phyloP scores from a whole-genome alignment of 2,797 vertebrate species.

The Characodon lateralis region DNA sequence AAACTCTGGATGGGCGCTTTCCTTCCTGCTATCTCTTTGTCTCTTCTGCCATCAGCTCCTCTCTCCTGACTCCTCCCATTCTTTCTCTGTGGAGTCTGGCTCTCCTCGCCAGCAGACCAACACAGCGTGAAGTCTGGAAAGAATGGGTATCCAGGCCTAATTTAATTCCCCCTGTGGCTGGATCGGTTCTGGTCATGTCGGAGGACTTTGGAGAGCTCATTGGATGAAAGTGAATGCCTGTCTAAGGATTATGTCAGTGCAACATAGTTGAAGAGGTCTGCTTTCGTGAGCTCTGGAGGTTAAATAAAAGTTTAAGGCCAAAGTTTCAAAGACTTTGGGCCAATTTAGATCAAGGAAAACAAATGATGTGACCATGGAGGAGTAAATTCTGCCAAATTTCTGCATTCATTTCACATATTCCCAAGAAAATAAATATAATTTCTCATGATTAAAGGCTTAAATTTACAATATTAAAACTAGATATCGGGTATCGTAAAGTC shows the following conservation, averaged over 20 bases:
- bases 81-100: conserved; percentile 19
- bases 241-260: conserved; percentile 39
- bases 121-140: conserved; percentile 61
- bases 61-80: background rate
- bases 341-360: no score
- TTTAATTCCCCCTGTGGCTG: conserved; percentile 68
- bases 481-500: no score
- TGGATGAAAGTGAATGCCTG: conserved; percentile 38
- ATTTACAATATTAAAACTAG: no score
- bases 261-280: conserved; percentile 47
- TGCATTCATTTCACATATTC: background rate
- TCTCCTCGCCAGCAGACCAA: conserved; percentile 60
- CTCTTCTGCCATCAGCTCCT: conserved; percentile 21
- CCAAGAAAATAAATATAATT: background rate
- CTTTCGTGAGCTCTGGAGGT: conserved; percentile 54
- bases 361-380: background rate
- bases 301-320: conserved; percentile 31
- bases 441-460: background rate
- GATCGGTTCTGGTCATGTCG: conserved; percentile 51
- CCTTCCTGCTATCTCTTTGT: conserved; percentile 23
- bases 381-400: background rate
- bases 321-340: no score
- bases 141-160: conserved; percentile 75
- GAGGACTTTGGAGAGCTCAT: conserved; percentile 59
- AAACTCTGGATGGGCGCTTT: conserved; percentile 54